These are phyloP conservation scores for Thymallus thymallus DNA, from an alignment of 2,113 vertebrate species.

Conservation along the genomic window DNA sequence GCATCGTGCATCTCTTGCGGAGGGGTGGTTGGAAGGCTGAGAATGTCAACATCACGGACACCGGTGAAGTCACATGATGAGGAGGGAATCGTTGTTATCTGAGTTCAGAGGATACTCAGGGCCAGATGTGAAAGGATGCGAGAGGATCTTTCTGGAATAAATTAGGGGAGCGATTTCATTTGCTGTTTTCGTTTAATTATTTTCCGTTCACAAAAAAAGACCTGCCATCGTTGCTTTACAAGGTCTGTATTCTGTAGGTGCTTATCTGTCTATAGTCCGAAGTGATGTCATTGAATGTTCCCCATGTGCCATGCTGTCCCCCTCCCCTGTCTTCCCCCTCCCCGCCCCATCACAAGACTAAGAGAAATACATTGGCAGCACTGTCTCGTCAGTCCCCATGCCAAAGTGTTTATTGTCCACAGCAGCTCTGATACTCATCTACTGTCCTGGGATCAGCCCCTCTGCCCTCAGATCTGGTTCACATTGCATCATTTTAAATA, in stretches of 20 bases:
- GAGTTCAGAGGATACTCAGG: not conserved
- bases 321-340: too few relatives aligned
- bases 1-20: not conserved
- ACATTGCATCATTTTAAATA: conserved; percentile 44
- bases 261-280: too few relatives aligned
- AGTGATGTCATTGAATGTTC: too few relatives aligned
- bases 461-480: conserved; percentile 12
- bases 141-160: not conserved
- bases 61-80: too few relatives aligned
- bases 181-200: not conserved
- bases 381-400: not conserved
- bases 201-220: not conserved
- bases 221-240: too few relatives aligned
- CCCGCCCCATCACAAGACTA: not conserved
- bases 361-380: not conserved
- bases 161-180: not conserved
- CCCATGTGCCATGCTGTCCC: too few relatives aligned
- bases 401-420: conserved; percentile 6
- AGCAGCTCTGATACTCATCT: not conserved
- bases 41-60: not conserved
- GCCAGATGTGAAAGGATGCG: not conserved
- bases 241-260: too few relatives aligned
- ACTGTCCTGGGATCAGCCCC: not conserved
- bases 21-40: not conserved
- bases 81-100: too few relatives aligned